Evolutionary conservation across 1,140 invertebrate species (phyloP), one percentile per base, ranked within the genome.

Genomic region (Cyphomyrmex costatus): DNA sequence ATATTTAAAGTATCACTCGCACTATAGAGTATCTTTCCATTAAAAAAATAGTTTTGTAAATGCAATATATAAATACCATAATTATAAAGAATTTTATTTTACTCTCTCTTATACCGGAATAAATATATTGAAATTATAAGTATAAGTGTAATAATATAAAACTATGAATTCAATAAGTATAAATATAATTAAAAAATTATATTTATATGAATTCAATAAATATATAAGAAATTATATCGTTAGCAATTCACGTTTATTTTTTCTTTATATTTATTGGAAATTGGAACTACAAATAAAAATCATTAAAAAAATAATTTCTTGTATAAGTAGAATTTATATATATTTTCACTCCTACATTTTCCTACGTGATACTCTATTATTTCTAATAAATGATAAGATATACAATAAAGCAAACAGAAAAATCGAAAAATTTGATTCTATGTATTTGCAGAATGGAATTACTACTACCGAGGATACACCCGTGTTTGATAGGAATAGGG

Each of bases 381-480:
- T 36, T 21, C 33, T 24, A 61, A 16, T 33, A n/a, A 27, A 10
- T 80, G 8, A 68, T 19, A n/a, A 60, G 30, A 85, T 49, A 33
- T 24, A n/a, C 16, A n/a, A 53, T 85, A 3, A 14, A 78, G 8
- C 3, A 19, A 30, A 27, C 16, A 2, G 10, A 7, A n/a, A 36
- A 58, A 49, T 14, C 5, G n/a, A 68, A 24, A 49, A 58, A 49
- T 14, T 3, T 73, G 36, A 83, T 33, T 24, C 30, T 74, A n/a
- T 92, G 87, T 93, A 82, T 93, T 74, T 92, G 70, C 87, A 93
- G 92, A 88, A 90, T 49, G 90, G 82, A 68, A 68, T 33, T 14
- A 96, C 96, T 1, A 96, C 96, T 2, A 96, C 96, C 14, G 96
- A 97, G 92, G 96, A 97, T 86, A 96, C 97, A 70, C 96, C 97